Evolutionary conservation across 2,888 invertebrate genomes (phyloP).

Genomic region (Cacoxenus indagator): DNA sequence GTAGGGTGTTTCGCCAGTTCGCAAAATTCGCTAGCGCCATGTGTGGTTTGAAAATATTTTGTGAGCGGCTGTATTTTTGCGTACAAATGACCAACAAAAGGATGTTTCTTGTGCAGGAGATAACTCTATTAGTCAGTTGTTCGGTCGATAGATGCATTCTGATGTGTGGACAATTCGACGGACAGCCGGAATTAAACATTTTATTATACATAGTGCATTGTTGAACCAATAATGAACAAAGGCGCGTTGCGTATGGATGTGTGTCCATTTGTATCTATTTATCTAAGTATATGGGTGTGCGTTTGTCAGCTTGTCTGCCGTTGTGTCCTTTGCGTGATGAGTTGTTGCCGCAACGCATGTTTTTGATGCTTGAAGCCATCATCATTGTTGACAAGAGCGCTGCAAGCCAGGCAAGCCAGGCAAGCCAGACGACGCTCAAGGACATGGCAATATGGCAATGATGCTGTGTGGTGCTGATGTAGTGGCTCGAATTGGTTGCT

Average conservation of each 20-base stretch:
- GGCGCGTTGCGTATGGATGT: background rate
- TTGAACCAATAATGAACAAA: slow-evolving; percentile 43
- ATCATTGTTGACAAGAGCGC: slow-evolving; percentile 58
- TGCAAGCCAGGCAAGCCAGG: slow-evolving; percentile 34
- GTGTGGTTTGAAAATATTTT: slow-evolving; percentile 42
- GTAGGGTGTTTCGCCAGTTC: too few relatives aligned
- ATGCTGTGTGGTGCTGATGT: background rate
- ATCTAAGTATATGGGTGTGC: slow-evolving; percentile 11
- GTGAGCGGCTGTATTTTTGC: slow-evolving; percentile 33
- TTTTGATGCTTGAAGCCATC: slow-evolving; percentile 58
- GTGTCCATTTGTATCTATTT: background rate
- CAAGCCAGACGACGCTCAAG: background rate
- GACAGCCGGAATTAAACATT: slow-evolving; percentile 49
- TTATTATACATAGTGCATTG: slow-evolving; percentile 28
- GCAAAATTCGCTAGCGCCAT: slow-evolving; percentile 26
- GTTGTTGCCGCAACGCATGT: slow-evolving; percentile 56
- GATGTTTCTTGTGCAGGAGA: slow-evolving; percentile 37
- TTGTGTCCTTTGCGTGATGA: slow-evolving; percentile 43
- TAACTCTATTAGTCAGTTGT: slow-evolving; percentile 49
- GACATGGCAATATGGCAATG: slow-evolving; percentile 8
- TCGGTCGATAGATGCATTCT: slow-evolving; percentile 23
- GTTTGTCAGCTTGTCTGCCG: slow-evolving; percentile 17
- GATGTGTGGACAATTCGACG: slow-evolving; percentile 1
- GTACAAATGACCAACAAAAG: slow-evolving; percentile 35
- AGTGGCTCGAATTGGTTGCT: background rate